These are phyloP conservation scores for Anolis carolinensis DNA, from an alignment of 2,113 vertebrate genomes.

Conservation along the genomic window DNA sequence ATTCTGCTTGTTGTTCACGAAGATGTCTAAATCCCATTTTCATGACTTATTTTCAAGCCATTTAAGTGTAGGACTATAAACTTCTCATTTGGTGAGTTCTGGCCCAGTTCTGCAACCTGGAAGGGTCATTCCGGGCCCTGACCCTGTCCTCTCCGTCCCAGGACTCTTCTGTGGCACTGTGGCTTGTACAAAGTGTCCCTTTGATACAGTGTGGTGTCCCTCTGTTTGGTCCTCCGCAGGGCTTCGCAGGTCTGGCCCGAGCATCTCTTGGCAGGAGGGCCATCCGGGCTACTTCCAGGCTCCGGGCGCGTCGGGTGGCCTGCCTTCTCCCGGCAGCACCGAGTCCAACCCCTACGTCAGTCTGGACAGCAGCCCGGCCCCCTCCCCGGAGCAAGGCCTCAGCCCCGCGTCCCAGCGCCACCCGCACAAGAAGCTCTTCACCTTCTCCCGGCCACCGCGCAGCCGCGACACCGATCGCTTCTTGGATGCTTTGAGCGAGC, in stretches of 20 bases:
- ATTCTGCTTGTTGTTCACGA: no score
- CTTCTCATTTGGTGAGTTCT: no score
- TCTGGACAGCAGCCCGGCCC: conserved; percentile 89
- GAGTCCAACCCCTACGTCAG: conserved; percentile 97
- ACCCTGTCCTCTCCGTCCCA: no score
- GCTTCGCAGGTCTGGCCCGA: conserved; percentile 77
- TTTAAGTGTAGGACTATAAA: no score
- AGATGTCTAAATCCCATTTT: no score
- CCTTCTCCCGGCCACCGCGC: conserved; percentile 88
- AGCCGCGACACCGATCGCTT: conserved; percentile 95
- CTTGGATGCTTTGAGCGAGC: conserved; percentile 91
- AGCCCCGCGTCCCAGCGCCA: conserved; percentile 78
- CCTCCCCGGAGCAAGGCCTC: conserved; percentile 80
- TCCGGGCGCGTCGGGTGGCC: conserved; percentile 70
- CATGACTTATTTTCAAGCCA: no score
- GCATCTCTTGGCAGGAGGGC: conserved; percentile 85
- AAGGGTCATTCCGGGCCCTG: no score
- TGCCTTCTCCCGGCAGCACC: conserved; percentile 89
- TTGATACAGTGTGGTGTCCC: no score
- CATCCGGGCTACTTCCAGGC: conserved; percentile 83
- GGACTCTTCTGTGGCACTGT: no score
- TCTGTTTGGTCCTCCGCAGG: conserved; percentile 68
- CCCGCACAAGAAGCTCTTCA: conserved; percentile 89
- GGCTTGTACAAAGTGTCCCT: no score
- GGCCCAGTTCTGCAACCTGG: no score